Evolutionary conservation across 2,888 invertebrate genomes (phyloP).

Genomic region (Opisthograptis luteolata): DNA sequence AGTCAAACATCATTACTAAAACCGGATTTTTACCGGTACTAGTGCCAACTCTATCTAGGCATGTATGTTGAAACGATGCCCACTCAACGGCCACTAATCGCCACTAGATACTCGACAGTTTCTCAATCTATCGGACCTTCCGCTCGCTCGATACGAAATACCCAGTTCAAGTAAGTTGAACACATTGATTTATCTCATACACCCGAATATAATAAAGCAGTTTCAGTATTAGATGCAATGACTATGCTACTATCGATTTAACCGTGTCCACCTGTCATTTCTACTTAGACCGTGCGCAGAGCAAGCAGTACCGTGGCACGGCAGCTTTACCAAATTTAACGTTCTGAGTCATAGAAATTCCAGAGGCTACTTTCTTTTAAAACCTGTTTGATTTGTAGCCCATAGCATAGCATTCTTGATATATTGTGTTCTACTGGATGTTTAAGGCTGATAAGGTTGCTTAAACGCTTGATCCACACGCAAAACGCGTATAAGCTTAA

Average conservation of each 20-base stretch:
- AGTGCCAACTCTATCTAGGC: conserved; percentile 59
- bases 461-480: neutral
- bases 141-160: conserved; percentile 75
- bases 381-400: conserved; percentile 24
- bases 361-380: conserved; percentile 23
- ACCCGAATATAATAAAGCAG: conserved; percentile 8
- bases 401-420: conserved; percentile 7
- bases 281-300: conserved; percentile 20
- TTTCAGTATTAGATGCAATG: too few species aligned
- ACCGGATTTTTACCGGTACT: conserved; percentile 60
- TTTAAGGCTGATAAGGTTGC: neutral
- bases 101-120: conserved; percentile 72
- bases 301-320: conserved; percentile 14
- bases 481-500: conserved; percentile 4
- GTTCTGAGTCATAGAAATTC: conserved; percentile 31
- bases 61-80: conserved; percentile 77
- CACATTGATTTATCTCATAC: conserved; percentile 40
- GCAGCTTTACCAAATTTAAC: conserved; percentile 25
- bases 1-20: conserved; percentile 49
- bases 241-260: conserved; percentile 22
- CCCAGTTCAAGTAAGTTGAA: conserved; percentile 61
- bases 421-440: conserved; percentile 8
- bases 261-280: conserved; percentile 28
- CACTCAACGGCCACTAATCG: conserved; percentile 75
- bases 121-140: conserved; percentile 74